Evolutionary conservation across 2,888 invertebrate genomes (phyloP).

Genomic region (Nephrotoma appendiculata): DNA sequence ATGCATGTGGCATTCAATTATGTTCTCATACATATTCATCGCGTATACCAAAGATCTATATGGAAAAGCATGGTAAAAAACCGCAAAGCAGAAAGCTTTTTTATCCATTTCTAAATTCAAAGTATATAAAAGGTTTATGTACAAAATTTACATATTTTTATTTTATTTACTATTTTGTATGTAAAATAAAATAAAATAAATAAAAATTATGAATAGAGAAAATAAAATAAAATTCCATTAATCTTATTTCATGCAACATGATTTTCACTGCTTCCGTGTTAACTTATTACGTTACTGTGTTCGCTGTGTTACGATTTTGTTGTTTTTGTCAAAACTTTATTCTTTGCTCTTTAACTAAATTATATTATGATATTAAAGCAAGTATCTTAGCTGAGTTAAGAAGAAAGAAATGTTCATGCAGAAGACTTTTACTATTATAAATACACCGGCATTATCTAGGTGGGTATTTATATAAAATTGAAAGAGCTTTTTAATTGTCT

Average conservation of each 20-base stretch:
- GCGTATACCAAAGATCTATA: background rate
- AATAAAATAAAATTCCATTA: background rate
- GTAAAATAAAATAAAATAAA: background rate
- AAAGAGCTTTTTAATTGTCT: background rate
- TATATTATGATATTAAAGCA: background rate
- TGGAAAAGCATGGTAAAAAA: background rate
- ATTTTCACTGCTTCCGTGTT: background rate
- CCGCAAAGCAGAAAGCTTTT: background rate
- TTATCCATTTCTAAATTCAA: background rate
- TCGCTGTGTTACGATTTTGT: background rate
- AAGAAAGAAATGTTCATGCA: background rate
- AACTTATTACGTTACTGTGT: background rate
- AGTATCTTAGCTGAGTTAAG: background rate
- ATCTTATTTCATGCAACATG: background rate
- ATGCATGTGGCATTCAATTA: background rate
- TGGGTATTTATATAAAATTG: background rate
- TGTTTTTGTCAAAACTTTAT: background rate
- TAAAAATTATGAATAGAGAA: background rate
- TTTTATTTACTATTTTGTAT: background rate
- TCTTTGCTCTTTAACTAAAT: background rate
- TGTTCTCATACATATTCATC: background rate
- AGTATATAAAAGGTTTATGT: background rate
- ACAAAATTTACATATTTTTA: background rate
- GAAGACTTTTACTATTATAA: background rate
- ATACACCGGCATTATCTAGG: background rate